Evolutionary conservation across 2,113 vertebrate species (phyloP).

Genomic region (Hydrolagus affinis): DNA sequence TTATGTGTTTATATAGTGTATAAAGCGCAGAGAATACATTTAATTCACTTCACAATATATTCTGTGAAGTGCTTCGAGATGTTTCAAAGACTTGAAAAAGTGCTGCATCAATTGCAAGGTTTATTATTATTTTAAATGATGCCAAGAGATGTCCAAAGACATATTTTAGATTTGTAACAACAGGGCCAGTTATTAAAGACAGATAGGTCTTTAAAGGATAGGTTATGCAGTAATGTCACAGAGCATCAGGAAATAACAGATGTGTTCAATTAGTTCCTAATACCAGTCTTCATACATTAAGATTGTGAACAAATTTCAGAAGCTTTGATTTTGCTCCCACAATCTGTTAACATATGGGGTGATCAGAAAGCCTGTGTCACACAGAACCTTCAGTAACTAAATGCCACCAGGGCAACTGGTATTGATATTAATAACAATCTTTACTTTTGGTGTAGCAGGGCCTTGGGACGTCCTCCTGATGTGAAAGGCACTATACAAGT

Average conservation of each 20-base stretch:
- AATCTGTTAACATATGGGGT: background rate
- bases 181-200: background rate
- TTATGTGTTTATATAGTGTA: too few species aligned
- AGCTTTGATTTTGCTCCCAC: background rate
- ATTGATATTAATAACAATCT: too few species aligned
- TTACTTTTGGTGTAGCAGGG: too few species aligned
- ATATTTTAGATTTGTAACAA: background rate
- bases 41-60: too few species aligned
- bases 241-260: background rate
- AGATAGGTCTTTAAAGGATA: conserved; percentile 4
- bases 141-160: background rate
- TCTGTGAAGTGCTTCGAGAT: too few species aligned
- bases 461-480: too few species aligned
- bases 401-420: too few species aligned
- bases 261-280: background rate
- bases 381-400: too few species aligned
- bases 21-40: too few species aligned
- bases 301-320: background rate
- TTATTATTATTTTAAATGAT: background rate
- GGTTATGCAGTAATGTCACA: background rate
- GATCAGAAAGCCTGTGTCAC: background rate
- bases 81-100: too few species aligned
- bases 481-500: too few species aligned
- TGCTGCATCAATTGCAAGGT: too few species aligned
- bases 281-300: conserved; percentile 13